phyloP scores from a whole-genome alignment of 2,113 vertebrate genomes.

The Pteruthius melanotis region DNA sequence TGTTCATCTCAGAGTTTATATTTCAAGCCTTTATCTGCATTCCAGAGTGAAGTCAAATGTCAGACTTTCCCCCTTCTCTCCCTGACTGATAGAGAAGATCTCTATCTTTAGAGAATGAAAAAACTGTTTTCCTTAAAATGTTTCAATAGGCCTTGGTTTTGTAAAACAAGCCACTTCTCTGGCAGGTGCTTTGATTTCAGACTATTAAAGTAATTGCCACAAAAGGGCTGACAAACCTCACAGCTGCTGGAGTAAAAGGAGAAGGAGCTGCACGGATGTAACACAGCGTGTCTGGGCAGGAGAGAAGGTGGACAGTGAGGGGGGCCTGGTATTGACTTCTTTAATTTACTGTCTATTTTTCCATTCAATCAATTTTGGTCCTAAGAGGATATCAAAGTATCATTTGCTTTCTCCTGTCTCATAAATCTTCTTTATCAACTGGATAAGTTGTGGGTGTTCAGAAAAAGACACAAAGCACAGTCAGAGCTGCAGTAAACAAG shows the following conservation, averaged over 20 bases:
- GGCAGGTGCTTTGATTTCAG: conserved; percentile 51
- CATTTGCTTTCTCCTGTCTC: background rate
- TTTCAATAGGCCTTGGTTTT: conserved; percentile 47
- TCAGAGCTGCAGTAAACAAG: background rate
- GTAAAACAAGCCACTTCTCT: conserved; percentile 46
- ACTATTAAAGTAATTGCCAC: conserved; percentile 31
- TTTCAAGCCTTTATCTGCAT: conserved; percentile 57
- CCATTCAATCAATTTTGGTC: background rate
- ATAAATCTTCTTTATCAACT: background rate
- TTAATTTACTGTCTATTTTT: background rate
- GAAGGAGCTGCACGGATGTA: background rate
- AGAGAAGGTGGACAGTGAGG: background rate
- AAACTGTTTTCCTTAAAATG: conserved; percentile 43
- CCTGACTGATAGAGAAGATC: conserved; percentile 28
- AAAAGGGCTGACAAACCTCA: conserved; percentile 17
- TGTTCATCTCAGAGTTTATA: conserved; percentile 39
- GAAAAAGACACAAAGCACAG: background rate
- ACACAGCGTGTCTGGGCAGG: background rate
- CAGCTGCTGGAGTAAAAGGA: background rate
- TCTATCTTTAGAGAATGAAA: conserved; percentile 57
- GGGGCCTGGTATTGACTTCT: background rate
- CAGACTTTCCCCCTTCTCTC: background rate
- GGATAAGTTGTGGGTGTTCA: background rate
- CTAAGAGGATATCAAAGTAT: background rate
- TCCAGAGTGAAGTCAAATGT: conserved; percentile 43